These are phyloP conservation scores for Erythrocercus mccallii DNA, from an alignment of 2,113 vertebrate genomes.

Conservation along the genomic window DNA sequence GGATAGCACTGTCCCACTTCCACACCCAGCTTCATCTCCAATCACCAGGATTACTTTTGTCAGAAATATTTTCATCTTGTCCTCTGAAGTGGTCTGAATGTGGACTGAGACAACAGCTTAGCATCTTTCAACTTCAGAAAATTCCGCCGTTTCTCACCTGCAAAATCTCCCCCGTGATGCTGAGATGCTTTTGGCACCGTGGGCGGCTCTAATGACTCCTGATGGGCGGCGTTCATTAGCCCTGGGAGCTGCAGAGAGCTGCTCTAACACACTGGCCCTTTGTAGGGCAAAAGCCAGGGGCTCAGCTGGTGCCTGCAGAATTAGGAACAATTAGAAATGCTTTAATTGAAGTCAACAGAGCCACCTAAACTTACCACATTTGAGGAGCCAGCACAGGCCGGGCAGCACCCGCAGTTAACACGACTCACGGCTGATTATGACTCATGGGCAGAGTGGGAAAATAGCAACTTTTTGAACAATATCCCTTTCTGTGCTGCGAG, in stretches of 20 bases:
- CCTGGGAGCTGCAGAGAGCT: neutral
- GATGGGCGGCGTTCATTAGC: neutral
- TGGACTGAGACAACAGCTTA: neutral
- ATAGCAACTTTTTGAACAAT: constrained; percentile 31
- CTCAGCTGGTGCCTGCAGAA: neutral
- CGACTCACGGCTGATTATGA: constrained; percentile 57
- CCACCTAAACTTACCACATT: neutral
- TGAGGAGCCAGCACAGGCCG: neutral
- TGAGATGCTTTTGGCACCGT: neutral
- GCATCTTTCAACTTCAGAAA: neutral
- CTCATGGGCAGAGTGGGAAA: constrained; percentile 54
- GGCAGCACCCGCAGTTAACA: neutral
- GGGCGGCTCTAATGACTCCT: neutral
- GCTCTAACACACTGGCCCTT: neutral
- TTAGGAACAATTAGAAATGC: constrained; percentile 40
- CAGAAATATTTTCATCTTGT: accelerated
- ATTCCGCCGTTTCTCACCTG: neutral
- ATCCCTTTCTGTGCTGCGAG: constrained; percentile 54
- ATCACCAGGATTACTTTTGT: neutral
- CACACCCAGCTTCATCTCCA: neutral
- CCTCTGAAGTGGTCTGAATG: neutral
- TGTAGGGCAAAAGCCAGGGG: neutral
- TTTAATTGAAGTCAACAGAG: constrained; percentile 7
- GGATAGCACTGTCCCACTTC: neutral
- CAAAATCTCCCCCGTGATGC: neutral